Conservation (phyloP, 2,888 invertebrate genomes). For the Cephus pygmeus region DNA sequence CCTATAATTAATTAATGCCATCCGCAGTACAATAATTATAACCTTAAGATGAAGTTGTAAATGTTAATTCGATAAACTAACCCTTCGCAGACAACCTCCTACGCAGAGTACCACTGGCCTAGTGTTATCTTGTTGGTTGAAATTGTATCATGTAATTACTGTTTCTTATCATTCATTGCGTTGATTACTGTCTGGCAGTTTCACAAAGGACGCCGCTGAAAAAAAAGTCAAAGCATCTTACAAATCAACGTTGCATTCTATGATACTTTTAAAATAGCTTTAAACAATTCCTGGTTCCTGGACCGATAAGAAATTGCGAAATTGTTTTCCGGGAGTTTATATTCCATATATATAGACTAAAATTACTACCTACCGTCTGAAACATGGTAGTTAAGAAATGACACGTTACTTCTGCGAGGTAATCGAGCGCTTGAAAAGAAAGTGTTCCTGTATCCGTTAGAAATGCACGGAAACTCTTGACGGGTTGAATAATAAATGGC, state of each 20-base stretch:
- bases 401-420: not conserved
- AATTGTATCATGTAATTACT: conserved; percentile 39
- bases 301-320: conserved; percentile 15
- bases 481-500: not conserved
- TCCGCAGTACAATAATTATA: not conserved
- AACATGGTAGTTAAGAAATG: not conserved
- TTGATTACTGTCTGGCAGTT: conserved; percentile 37
- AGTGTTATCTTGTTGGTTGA: conserved; percentile 29
- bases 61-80: not conserved
- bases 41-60: not conserved
- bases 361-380: not conserved
- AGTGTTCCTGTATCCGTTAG: not conserved
- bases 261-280: not conserved
- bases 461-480: not conserved
- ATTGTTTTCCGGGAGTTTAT: not conserved
- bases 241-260: not conserved
- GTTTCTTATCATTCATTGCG: conserved; percentile 49
- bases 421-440: not conserved
- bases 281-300: conserved; percentile 11
- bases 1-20: not conserved
- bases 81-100: not conserved
- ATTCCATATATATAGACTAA: not conserved
- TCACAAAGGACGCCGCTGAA: conserved; percentile 37
- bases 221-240: conserved; percentile 21
- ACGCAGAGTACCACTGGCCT: conserved; percentile 15